Conservation (phyloP, 1,140 invertebrate genomes). For the Colletes latitarsis region DNA sequence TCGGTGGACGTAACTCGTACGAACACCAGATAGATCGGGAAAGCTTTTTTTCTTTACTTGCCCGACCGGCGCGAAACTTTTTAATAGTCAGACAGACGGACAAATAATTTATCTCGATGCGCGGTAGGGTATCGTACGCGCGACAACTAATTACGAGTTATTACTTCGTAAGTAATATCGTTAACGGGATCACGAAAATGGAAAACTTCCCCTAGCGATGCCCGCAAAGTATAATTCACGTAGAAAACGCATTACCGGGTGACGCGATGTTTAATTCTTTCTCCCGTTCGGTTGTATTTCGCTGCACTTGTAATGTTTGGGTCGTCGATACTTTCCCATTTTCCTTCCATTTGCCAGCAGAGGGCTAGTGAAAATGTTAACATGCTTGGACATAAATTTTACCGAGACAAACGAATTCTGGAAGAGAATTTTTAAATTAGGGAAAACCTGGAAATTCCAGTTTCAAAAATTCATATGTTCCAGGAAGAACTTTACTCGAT, state of each 20-base stretch:
- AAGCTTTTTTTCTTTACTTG: neutral
- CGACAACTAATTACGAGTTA: conserved; percentile 24
- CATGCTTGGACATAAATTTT: neutral
- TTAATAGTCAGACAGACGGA: neutral
- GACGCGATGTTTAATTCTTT: conserved; percentile 17
- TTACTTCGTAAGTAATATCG: neutral
- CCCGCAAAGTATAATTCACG: conserved; percentile 20
- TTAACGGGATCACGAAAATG: neutral
- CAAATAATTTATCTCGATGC: conserved; percentile 8
- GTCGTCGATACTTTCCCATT: neutral
- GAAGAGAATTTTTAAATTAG: neutral
- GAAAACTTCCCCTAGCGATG: conserved; percentile 5
- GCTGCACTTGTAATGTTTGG: neutral
- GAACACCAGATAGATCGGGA: neutral
- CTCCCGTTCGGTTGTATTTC: neutral
- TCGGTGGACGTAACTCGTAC: neutral
- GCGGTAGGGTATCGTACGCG: neutral
- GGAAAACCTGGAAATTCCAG: no score
- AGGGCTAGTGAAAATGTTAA: conserved; percentile 9
- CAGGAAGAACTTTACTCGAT: no score
- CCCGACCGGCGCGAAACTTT: neutral
- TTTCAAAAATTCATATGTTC: neutral
- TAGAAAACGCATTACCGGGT: conserved; percentile 7
- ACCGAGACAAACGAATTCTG: neutral
- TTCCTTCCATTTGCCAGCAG: neutral